Base-by-base conservation (phyloP, 2,797 vertebrate species). In the Cephalopachus bancanus region DNA sequence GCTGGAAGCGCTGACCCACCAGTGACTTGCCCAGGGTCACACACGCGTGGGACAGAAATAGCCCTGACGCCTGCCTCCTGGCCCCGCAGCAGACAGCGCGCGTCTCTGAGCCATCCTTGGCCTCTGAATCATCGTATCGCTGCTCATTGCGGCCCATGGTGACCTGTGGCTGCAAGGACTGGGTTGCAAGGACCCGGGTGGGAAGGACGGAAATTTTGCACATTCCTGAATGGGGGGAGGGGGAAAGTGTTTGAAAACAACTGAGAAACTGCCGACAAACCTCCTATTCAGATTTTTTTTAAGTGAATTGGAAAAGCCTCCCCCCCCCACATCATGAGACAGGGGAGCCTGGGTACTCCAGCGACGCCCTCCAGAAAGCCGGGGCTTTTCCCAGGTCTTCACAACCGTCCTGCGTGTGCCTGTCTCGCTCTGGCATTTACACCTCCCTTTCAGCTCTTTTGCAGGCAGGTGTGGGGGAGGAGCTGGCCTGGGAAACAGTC, bases 101-200 rank as follows among this genome's bases (percentile, higher is more conserved):
- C 16, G 57, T 92, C 92, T 93, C 83, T 51, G 79, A 44, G 19
- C 65, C 53, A 53, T 92, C 96, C 93, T 97, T 95, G 71, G 3
- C 92, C 95, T 92, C 95, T 97, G 98, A 98, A 96, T 98, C 97
- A 98, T 59, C 69, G 76, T 94, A 92, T 96, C 51, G 72, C 90
- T 92, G 62, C 80, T 97, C 97, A 98, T 97, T 97, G 96, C 60
- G 85, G 85, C 85, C 90, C 81, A 2, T 0, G 1, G 83, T 44
- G 78, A 81, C 62, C 67, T 93, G 72, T 97, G 91, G 95, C 71
- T 37, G 15, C 92, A 87, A 37, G 37, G 37, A 37, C 37, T 37
- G 37, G 37, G 37, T 37, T 37, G 37, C 37, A 37, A 37, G 37
- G 49, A 19, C 84, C 2, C 3, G 30, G 69, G 53, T 20, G 26